Evolutionary conservation across 2,113 vertebrate genomes (phyloP).

Genomic region (Mus pahari): DNA sequence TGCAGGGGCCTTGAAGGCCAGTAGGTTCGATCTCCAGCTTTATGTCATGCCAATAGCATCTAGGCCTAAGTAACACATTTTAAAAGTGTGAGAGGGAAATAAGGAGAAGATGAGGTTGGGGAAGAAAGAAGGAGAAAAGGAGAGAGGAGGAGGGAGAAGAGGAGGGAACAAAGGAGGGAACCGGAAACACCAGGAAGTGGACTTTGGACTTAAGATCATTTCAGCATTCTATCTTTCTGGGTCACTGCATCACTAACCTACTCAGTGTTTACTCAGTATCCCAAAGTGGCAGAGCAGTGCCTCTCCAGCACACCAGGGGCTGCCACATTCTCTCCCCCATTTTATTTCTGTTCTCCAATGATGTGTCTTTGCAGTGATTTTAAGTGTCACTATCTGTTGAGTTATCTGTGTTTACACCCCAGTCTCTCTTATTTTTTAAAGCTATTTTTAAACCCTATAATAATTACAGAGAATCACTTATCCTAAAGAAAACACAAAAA

Average conservation of each 20-base stretch:
- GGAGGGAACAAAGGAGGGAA: neutral
- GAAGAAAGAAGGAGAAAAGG: no score
- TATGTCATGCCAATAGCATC: neutral
- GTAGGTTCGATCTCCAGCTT: slow-evolving; percentile 30
- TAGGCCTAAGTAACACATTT: neutral
- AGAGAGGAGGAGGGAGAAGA: neutral
- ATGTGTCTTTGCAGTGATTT: neutral
- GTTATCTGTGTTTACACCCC: neutral
- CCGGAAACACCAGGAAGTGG: neutral
- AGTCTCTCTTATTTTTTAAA: neutral
- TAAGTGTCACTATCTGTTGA: neutral
- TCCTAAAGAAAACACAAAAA: neutral
- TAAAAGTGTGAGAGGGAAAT: neutral
- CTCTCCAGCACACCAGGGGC: neutral
- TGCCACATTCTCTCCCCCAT: neutral
- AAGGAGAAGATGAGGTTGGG: neutral
- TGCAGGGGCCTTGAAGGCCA: neutral
- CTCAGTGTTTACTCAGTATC: slow-evolving; percentile 26
- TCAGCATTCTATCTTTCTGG: neutral
- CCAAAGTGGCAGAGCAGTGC: slow-evolving; percentile 13
- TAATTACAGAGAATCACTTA: neutral
- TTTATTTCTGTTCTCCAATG: slow-evolving; percentile 44
- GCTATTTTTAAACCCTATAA: slow-evolving; percentile 6
- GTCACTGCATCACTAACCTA: neutral
- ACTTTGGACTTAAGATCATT: neutral